A percentile compares a stretch with the other conserved stretches of the same genome.
phyloP scores from a whole-genome alignment of 2,888 invertebrate species.

The Elysia crispata region DNA sequence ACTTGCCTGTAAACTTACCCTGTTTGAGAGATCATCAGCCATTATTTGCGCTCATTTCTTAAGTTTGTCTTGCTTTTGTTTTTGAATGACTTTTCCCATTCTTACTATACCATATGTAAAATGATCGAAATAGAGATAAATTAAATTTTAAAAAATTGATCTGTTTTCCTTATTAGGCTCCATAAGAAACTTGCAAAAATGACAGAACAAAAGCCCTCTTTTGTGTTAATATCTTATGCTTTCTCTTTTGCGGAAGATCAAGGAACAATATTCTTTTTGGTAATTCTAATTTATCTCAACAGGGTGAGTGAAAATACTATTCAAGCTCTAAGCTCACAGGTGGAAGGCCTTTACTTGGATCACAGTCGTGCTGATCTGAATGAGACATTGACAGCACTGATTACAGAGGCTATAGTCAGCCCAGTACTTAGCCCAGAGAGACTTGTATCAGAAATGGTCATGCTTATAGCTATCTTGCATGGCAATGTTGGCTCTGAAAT shows the following conservation, averaged over 20 bases:
- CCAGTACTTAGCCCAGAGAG: slow-evolving; percentile 77
- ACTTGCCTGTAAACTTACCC: too few species aligned
- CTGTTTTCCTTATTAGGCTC: too few species aligned
- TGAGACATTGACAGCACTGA: slow-evolving; percentile 84
- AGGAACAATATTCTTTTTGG: neutral
- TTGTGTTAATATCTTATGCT: neutral
- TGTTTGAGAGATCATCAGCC: too few species aligned
- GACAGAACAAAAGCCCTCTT: too few species aligned
- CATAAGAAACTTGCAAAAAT: too few species aligned
- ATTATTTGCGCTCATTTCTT: too few species aligned
- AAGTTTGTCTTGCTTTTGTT: too few species aligned
- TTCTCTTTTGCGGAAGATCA: neutral
- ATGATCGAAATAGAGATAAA: too few species aligned
- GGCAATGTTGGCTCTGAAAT: slow-evolving; percentile 94
- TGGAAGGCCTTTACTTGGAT: slow-evolving; percentile 87
- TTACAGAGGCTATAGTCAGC: slow-evolving; percentile 84
- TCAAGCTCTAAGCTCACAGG: slow-evolving; percentile 87
- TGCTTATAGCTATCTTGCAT: slow-evolving; percentile 89
- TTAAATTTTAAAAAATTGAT: too few species aligned
- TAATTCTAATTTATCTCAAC: slow-evolving; percentile 37
- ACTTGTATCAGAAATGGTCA: slow-evolving; percentile 89
- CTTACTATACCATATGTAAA: too few species aligned
- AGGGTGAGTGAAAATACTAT: slow-evolving; percentile 88
- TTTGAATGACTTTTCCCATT: too few species aligned
- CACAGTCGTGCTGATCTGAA: slow-evolving; percentile 80